Base-by-base conservation (phyloP, 2,797 vertebrate genomes). In the Champsocephalus esox region DNA sequence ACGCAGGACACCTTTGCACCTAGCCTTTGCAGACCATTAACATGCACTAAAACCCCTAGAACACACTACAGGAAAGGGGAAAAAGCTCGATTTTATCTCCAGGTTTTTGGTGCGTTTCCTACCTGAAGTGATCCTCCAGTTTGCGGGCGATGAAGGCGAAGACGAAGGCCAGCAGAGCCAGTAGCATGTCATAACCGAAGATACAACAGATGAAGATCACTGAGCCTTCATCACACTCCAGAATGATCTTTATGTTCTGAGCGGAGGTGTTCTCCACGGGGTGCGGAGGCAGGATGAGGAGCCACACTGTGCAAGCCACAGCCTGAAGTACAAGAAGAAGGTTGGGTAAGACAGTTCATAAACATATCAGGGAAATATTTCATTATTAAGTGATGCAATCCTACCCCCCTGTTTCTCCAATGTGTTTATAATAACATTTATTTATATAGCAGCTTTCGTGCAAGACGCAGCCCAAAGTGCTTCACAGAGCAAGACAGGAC, bases 211-310 rank as follows among this genome's bases (percentile, higher is more conserved):
- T 93, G 87, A 96, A 96, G 79, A 96, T 67, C 12, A 96, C 83
- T 28, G 95, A 97, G 38, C 95, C 96, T 80, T 94, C 90, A 17
- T 95, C 91, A 38, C 96, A 97, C 86, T 97, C 96, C 8, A 96
- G 93, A 79, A 97, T 96, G 67, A 97, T 96, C 90, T 96, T 97
- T 45, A 95, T 89, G 63, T 95, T 96, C 92, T 96, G 96, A 57
- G 92, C 88, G 0, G 95, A 95, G 17, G 93, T 96, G 93, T 97
- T 97, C 81, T 97, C 96, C 38, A 94, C 69, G 0, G 95, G 91
- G 19, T 87, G 86, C 0, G 96, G 96, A 4, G 96, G 95, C 7
- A 93, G 73, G 45, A 95, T 72, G 41, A 95, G 70, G 74, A 97
- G 92, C 94, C 95, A 97, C 69, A 95, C 93, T 0, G 91, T 90